phyloP scores from a whole-genome alignment of 2,797 vertebrate species.

The Rhadinocentrus ornatus region DNA sequence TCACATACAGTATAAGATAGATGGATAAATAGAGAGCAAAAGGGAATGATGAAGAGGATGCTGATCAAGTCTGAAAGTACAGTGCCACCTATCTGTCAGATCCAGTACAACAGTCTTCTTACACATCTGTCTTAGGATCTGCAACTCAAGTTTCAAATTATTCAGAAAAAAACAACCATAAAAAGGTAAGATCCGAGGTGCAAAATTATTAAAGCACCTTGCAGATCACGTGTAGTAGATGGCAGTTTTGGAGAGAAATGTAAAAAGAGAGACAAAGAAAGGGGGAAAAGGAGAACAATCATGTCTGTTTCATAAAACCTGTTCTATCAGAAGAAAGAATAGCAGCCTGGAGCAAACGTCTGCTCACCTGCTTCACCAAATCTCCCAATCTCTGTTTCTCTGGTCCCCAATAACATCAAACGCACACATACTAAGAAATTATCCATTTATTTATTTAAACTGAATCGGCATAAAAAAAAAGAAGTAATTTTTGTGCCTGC shows the following conservation, averaged over 20 bases:
- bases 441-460: conserved; percentile 52
- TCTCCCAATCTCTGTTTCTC: conserved; percentile 16
- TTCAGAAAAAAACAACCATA: conserved; percentile 62
- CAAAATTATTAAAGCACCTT: conserved; percentile 90
- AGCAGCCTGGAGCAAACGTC: conserved; percentile 86
- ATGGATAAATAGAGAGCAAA: conserved; percentile 38
- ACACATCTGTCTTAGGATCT: conserved; percentile 83
- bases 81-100: conserved; percentile 96
- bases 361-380: conserved; percentile 83
- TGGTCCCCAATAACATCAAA: conserved; percentile 19
- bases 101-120: conserved; percentile 80
- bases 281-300: conserved; percentile 37
- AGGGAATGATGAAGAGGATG: conserved; percentile 35
- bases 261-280: conserved; percentile 29
- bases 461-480: conserved; percentile 48
- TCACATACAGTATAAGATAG: conserved; percentile 19
- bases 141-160: conserved; percentile 85
- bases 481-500: conserved; percentile 28
- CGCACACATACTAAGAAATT: conserved; percentile 42
- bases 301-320: conserved; percentile 84
- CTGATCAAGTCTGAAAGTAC: conserved; percentile 89
- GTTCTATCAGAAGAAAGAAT: conserved; percentile 87
- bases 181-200: conserved; percentile 85
- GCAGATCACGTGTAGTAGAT: conserved; percentile 90
- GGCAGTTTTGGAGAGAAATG: conserved; percentile 64